These are phyloP conservation scores for Dicaeum eximium DNA, from an alignment of 2,113 vertebrate species.

Conservation along the genomic window DNA sequence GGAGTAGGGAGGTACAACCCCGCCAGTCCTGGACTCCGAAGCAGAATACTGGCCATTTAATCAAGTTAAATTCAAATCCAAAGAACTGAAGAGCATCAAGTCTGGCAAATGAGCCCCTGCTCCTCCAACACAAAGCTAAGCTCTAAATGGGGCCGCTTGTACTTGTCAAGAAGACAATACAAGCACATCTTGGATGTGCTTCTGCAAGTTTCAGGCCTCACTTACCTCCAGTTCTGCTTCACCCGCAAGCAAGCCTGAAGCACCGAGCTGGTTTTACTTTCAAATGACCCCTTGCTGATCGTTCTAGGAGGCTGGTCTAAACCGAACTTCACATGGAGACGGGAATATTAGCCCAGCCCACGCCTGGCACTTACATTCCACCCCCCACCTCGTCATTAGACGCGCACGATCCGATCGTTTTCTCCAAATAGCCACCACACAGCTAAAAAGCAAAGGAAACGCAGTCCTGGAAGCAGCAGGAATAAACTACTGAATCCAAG, in stretches of 20 bases:
- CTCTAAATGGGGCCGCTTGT: background rate
- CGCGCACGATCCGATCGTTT: accelerated
- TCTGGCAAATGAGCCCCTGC: background rate
- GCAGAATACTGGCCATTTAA: background rate
- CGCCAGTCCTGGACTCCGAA: background rate
- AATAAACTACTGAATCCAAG: background rate
- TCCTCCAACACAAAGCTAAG: background rate
- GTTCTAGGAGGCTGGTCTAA: background rate
- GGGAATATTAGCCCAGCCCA: background rate
- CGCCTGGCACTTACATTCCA: accelerated
- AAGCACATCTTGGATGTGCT: background rate
- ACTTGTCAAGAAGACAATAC: background rate
- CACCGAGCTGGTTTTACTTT: background rate
- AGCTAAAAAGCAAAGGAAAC: background rate
- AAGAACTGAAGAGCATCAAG: background rate
- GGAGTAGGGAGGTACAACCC: background rate
- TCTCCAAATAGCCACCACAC: background rate
- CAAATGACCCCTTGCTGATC: background rate
- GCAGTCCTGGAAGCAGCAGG: background rate
- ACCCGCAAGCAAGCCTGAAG: background rate
- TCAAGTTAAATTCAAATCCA: background rate
- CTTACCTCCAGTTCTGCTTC: background rate
- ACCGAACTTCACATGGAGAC: background rate
- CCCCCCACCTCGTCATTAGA: accelerated
- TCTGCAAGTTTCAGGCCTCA: background rate